These are phyloP conservation scores for Phenacoccus solenopsis DNA, from an alignment of 1,140 invertebrate genomes.

Conservation along the genomic window DNA sequence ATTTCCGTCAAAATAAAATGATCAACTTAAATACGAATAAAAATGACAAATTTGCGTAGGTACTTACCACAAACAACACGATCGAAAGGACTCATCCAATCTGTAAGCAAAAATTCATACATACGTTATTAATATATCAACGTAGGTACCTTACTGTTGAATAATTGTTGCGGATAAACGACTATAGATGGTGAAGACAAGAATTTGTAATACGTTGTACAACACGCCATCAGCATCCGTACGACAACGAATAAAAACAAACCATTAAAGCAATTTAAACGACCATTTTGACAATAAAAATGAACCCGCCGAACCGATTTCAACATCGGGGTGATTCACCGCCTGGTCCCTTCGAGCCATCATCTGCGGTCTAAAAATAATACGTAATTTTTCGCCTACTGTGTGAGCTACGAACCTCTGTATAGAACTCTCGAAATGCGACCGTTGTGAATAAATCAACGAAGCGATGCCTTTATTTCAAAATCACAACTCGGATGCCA, in stretches of 20 bases:
- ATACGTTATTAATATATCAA: too few relatives aligned
- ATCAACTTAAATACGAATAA: too few relatives aligned
- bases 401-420: too few relatives aligned
- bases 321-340: background rate
- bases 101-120: too few relatives aligned
- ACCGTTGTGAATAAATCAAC: too few relatives aligned
- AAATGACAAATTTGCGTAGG: background rate
- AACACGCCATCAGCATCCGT: background rate
- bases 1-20: too few relatives aligned
- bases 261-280: background rate
- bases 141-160: background rate
- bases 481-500: too few relatives aligned
- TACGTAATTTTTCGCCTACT: background rate
- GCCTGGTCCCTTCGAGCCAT: too few relatives aligned
- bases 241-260: background rate
- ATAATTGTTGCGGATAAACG: too few relatives aligned
- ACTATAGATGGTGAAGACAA: too few relatives aligned
- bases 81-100: constrained; percentile 85
- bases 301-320: background rate
- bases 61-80: constrained; percentile 83
- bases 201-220: background rate
- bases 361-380: background rate
- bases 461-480: too few relatives aligned
- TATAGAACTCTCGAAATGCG: too few relatives aligned
- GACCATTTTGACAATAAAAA: background rate